Percentiles rank a stretch among this genome's conserved stretches.
These are phyloP conservation scores for Synchiropus splendidus DNA, from an alignment of 2,113 vertebrate species.

Conservation along the genomic window DNA sequence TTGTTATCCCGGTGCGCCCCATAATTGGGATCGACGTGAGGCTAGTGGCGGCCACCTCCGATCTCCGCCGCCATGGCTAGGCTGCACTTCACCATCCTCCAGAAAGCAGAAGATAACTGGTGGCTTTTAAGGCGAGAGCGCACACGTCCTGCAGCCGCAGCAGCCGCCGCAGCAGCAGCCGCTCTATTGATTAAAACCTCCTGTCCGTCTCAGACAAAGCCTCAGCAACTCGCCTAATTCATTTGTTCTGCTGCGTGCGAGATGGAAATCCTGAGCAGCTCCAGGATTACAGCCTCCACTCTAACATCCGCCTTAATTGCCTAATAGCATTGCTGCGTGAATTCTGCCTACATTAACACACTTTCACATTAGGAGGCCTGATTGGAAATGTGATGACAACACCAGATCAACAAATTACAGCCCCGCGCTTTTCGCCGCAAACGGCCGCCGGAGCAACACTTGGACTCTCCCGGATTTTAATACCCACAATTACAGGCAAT, in stretches of 20 bases:
- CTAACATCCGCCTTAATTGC: constrained; percentile 91
- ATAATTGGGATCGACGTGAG: constrained; percentile 17
- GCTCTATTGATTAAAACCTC: not conserved
- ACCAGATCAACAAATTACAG: constrained; percentile 95
- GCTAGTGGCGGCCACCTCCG: constrained; percentile 19
- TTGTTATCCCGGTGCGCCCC: constrained; percentile 50
- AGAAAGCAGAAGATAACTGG: not conserved
- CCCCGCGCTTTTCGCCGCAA: constrained; percentile 83
- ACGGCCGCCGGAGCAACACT: constrained; percentile 84
- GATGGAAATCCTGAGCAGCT: constrained; percentile 76
- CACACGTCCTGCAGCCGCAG: too few species aligned
- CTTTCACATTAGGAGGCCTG: constrained; percentile 88
- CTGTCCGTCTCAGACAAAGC: too few species aligned
- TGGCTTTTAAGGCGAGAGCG: not conserved
- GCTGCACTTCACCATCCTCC: not conserved
- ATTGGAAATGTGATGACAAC: constrained; percentile 98
- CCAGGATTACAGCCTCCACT: constrained; percentile 88
- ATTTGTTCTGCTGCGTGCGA: constrained; percentile 85
- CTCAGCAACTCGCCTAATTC: constrained; percentile 61
- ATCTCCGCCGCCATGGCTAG: not conserved
- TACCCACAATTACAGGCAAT: constrained; percentile 97
- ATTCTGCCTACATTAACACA: constrained; percentile 91
- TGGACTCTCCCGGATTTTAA: constrained; percentile 92
- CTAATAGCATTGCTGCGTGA: constrained; percentile 97
- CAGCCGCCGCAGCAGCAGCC: too few species aligned